These are phyloP conservation scores for Thalassarche chlororhynchos DNA, from an alignment of 2,113 vertebrate genomes.

Conservation along the genomic window DNA sequence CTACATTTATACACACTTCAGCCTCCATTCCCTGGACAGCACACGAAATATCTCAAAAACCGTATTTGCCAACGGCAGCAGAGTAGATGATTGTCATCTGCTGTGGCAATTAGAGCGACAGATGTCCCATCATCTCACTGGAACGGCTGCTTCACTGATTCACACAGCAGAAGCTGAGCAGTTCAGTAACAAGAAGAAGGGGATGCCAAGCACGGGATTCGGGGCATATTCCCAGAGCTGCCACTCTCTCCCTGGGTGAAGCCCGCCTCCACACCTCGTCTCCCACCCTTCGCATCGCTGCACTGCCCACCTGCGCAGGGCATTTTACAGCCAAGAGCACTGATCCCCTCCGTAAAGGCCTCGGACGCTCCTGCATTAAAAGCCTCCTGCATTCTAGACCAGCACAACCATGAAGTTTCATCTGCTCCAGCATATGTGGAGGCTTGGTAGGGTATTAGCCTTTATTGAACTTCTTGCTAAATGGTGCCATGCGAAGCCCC, in stretches of 20 bases:
- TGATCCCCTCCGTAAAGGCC: background rate
- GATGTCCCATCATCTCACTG: background rate
- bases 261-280: background rate
- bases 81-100: background rate
- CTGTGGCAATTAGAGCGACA: background rate
- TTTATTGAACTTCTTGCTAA: background rate
- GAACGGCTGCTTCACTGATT: background rate
- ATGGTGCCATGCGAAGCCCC: background rate
- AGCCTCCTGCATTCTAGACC: background rate
- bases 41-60: background rate
- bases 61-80: fast-evolving
- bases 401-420: fast-evolving
- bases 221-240: background rate
- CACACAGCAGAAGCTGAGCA: background rate
- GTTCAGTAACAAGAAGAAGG: background rate
- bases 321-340: background rate
- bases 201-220: background rate
- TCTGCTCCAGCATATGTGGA: background rate
- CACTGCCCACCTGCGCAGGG: fast-evolving
- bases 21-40: background rate
- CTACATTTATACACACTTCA: background rate
- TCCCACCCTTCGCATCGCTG: background rate
- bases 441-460: background rate
- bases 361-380: background rate
- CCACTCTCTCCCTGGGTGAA: background rate